Base-by-base conservation (phyloP, 1,140 invertebrate genomes). In the Drosophila leontia region DNA sequence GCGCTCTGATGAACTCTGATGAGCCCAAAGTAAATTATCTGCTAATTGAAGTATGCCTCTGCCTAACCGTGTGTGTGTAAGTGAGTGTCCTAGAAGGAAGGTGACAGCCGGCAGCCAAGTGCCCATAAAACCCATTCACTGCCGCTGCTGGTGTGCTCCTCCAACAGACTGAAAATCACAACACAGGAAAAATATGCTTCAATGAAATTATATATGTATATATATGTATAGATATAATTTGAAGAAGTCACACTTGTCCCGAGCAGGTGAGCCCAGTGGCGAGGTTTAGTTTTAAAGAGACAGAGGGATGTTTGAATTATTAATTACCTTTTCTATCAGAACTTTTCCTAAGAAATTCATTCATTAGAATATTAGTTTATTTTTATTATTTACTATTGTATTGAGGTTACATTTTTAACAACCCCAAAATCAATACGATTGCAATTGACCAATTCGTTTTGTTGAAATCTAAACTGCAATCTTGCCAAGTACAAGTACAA, bases 1-100 rank as follows among this genome's bases (percentile, higher is more conserved):
- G 80, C 82, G 84, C 83, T 65, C 68, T 88, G 84, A 87, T 83
- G 83, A 87, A 86, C 79, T 87, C 80, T 87, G 80, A 82, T 87
- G 83, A 87, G 84, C 53, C 71, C 63, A 64, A 82, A 83, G 83
- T 87, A 83, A 87, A 88, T 87, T 80, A 88, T 87, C 67, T 88
- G 83, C 84, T 87, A 88, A 88, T 87, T 87, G 83, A 87, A 87
- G 80, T 87, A 72, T 82, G 76, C 71, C 70, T 76, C 53, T 41
- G 45, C 64, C 74, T 61, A 41, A 34, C 39, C 37, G 17, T 53
- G 64, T 35, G 47, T 12, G 60, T 29, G 11, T 13, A 34, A 29
- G 45, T 29, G 53, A 9, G n/a, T n/a, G 26, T 42, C n/a, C 23
- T n/a, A 26, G 34, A 19, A 63, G 12, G 17, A 34, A 67, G 71